Evolutionary conservation across 1,140 invertebrate genomes (phyloP), one percentile per base, ranked within the genome.

Genomic region (Mylabris phalerata): DNA sequence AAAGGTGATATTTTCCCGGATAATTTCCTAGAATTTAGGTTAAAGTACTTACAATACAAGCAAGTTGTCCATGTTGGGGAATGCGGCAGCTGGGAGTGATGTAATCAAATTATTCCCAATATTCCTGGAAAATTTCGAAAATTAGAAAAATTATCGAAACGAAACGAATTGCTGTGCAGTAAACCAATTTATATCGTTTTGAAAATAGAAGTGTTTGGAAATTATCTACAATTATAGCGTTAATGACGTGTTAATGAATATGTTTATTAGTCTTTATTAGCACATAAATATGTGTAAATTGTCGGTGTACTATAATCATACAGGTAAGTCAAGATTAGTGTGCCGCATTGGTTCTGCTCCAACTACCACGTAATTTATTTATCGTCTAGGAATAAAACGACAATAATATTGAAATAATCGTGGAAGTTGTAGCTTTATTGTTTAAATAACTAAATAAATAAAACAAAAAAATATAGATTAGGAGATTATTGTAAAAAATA

Each of bases 81-180:
- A 86, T 60, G 82, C 79, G 68, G 78, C 75, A 51, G 76, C 73
- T 62, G 81, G 79, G 74, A 86, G 80, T 72, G 76, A 73, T 62
- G 79, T 81, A 65, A 87, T 75, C 56, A 79, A 75, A 76, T 88
- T 88, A 72, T 78, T 82, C 59, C 80, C 84, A 62, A 88, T 73
- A 74, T 86, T 84, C 71, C 86, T 88, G 77, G 38, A 82, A 82
- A 69, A 71, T 43, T 46, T 1, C 3, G 10, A 42, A 42, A 10
- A 40, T 40, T 6, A 10, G 39, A 42, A 42, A 42, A 42, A 42
- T 19, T 19, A 42, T 42, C 41, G 6, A 5, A 42, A 32, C 27
- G 7, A 32, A 32, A 32, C 32, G 32, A 32, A 19, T 19, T 19
- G 19, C 19, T 19, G 19, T 19, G 19, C 19, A 19, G 19, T 19